These are phyloP conservation scores for Phaenicophaeus curvirostris DNA, from an alignment of 2,797 vertebrate genomes.

Conservation along the genomic window DNA sequence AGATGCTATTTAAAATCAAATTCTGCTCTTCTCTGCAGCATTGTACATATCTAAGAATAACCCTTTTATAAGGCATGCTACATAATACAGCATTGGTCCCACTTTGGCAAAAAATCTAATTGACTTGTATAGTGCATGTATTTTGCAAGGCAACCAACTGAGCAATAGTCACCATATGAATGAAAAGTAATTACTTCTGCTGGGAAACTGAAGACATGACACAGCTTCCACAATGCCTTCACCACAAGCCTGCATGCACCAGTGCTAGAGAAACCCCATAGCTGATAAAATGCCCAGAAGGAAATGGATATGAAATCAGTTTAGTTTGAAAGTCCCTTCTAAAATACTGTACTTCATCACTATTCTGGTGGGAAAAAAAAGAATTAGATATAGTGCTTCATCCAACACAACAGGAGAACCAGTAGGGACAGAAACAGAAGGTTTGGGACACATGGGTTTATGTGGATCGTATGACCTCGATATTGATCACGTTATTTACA, in stretches of 20 bases:
- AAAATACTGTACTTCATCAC: neutral
- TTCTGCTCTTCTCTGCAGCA: constrained; percentile 30
- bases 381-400: neutral
- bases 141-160: constrained; percentile 48
- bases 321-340: neutral
- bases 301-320: neutral
- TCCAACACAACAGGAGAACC: neutral
- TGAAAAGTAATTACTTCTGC: constrained; percentile 57
- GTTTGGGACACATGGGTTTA: constrained; percentile 20
- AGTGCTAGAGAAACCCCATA: constrained; percentile 18
- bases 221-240: constrained; percentile 54
- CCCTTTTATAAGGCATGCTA: neutral
- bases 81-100: constrained; percentile 25
- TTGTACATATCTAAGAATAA: constrained; percentile 40
- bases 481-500: neutral
- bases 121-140: neutral
- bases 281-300: neutral
- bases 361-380: neutral
- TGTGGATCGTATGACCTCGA: constrained; percentile 9
- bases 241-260: constrained; percentile 23
- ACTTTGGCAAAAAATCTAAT: constrained; percentile 21
- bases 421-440: constrained; percentile 21
- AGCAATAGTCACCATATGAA: constrained; percentile 54
- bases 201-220: constrained; percentile 6
- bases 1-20: constrained; percentile 46